Base-by-base conservation (phyloP, 2,113 vertebrate species). In the Aleadryas rufinucha region DNA sequence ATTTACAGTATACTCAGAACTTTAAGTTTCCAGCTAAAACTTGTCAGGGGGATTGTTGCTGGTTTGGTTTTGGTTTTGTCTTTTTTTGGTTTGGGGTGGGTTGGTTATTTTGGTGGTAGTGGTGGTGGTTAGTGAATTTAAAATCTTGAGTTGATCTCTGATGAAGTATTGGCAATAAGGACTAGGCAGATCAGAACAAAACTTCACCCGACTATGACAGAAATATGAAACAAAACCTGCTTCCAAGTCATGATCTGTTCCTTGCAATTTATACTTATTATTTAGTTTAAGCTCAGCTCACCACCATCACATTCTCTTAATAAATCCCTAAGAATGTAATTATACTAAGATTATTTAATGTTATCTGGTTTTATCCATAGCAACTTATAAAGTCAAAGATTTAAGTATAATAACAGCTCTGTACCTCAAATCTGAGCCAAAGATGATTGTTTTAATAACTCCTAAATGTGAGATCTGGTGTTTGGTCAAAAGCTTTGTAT, bases 11-110 rank as follows among this genome's bases (percentile, higher is more conserved):
- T 33, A 31, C 8, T 60, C 18, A 77, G 16, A 74, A 5, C 7
- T 45, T 47, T 3, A 35, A 13, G 4, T 66, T 85, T 82, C 21
- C 21, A 93, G 7, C 33, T 16, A 76, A 76, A 92, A 16, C 17
- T 17, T 11, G 0, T 27, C n/a, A 24, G 3, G 0, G 10, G 3
- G 10, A 3, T 50, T 59, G 7, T 18, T 66, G 27, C 2, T 66
- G 5, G 4, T 50, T 17, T 90, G 9, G 5, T 63, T 83, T 63
- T 22, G 8, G 3, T 59, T 72, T 50, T 50, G 18, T 44, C 5
- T 71, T 53, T 50, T 68, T 19, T 41, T 21, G 13, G 12, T 53
- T 74, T 63, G 6, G 2, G 13, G 15, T 64, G 9, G 9, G 14
- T 45, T 63, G 20, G 2, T 7, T 44, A 26, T 80, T 47, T 49